These are phyloP conservation scores for Lepidochrysops patricia DNA, from an alignment of 2,888 invertebrate species.

Conservation along the genomic window DNA sequence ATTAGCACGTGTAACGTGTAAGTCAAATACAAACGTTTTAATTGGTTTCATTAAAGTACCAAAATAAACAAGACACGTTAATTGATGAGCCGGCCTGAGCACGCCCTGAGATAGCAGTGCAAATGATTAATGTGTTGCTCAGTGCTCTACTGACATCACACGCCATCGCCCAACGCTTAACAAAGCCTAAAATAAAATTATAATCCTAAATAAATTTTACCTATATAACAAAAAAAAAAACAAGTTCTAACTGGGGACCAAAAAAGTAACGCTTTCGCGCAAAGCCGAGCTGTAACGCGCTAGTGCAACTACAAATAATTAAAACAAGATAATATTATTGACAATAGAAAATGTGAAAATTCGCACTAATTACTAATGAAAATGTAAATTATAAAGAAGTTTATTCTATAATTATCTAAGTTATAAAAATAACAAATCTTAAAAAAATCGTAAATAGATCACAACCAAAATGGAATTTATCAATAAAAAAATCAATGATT, in stretches of 20 bases:
- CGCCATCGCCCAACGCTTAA: slow-evolving; percentile 45
- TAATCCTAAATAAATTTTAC: not conserved
- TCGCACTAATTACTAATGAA: too few relatives aligned
- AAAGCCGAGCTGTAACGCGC: too few relatives aligned
- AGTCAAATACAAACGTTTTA: slow-evolving; percentile 16
- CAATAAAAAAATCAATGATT: too few relatives aligned
- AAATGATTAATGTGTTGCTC: slow-evolving; percentile 58
- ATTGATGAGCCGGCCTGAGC: slow-evolving; percentile 36
- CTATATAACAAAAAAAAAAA: not conserved
- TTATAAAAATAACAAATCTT: too few relatives aligned
- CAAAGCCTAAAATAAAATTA: slow-evolving; percentile 28
- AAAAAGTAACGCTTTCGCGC: not conserved
- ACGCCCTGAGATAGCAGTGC: slow-evolving; percentile 49
- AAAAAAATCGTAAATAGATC: too few relatives aligned
- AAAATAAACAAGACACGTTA: slow-evolving; percentile 24
- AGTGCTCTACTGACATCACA: slow-evolving; percentile 43
- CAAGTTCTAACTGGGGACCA: not conserved
- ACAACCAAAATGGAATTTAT: too few relatives aligned
- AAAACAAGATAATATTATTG: too few relatives aligned
- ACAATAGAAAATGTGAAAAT: too few relatives aligned
- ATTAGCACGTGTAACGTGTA: not conserved
- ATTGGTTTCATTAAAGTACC: slow-evolving; percentile 21
- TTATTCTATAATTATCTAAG: too few relatives aligned
- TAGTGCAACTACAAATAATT: too few relatives aligned
- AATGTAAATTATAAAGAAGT: too few relatives aligned